Percentiles rank a stretch among this genome's conserved stretches.
These are phyloP conservation scores for Alligator sinensis DNA, from an alignment of 2,113 vertebrate species.

Conservation along the genomic window DNA sequence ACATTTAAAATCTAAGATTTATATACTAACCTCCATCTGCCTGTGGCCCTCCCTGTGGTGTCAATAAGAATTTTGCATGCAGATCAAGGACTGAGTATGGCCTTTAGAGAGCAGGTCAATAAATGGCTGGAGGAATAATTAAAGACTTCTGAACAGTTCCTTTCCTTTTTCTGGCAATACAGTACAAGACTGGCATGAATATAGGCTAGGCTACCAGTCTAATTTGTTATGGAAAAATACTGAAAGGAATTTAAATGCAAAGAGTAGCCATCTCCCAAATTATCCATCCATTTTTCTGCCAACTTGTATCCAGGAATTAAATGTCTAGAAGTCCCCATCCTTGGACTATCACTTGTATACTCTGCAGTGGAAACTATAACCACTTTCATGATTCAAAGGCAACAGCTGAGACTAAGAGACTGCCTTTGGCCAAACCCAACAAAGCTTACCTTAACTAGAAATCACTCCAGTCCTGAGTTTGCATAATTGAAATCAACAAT, in stretches of 20 bases:
- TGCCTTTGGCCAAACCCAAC: not conserved
- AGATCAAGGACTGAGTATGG: constrained; percentile 70
- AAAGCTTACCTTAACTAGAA: not conserved
- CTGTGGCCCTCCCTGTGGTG: constrained; percentile 60
- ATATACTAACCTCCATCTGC: constrained; percentile 63
- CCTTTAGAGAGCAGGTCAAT: constrained; percentile 76
- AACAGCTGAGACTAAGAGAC: constrained; percentile 2
- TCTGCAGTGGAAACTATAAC: constrained; percentile 50
- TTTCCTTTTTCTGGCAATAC: constrained; percentile 73
- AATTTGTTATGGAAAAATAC: constrained; percentile 68
- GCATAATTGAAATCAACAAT: not conserved
- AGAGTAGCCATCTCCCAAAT: constrained; percentile 68
- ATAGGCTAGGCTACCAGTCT: constrained; percentile 70
- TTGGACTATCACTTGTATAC: constrained; percentile 60
- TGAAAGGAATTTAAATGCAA: constrained; percentile 72
- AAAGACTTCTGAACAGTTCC: constrained; percentile 74
- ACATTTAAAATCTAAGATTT: constrained; percentile 66
- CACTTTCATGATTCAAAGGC: constrained; percentile 37
- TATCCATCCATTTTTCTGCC: constrained; percentile 70
- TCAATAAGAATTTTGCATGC: constrained; percentile 75
- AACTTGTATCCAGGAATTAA: constrained; percentile 61
- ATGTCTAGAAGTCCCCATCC: constrained; percentile 54
- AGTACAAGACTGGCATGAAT: constrained; percentile 77
- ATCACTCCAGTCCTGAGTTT: not conserved
- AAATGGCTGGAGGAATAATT: constrained; percentile 79